phyloP scores from a whole-genome alignment of 2,888 invertebrate species.

The Lepidocyrtinus sp. region DNA sequence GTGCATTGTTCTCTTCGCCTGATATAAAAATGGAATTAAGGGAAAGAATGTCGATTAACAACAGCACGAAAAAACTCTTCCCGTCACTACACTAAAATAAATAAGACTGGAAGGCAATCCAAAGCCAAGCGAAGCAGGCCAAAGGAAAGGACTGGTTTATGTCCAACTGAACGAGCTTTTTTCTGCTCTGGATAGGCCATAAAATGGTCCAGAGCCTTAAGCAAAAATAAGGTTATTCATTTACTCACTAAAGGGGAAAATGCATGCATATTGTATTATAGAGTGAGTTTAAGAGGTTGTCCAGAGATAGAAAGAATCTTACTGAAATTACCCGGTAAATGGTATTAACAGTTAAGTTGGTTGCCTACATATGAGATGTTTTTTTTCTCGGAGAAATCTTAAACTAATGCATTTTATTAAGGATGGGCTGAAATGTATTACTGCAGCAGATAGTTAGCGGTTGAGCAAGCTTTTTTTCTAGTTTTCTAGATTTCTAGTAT shows the following conservation, averaged over 20 bases:
- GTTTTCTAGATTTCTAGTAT: too few relatives aligned
- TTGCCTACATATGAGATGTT: too few relatives aligned
- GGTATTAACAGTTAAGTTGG: background rate
- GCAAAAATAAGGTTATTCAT: background rate
- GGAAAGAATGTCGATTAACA: conserved; percentile 59
- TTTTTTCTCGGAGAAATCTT: too few relatives aligned
- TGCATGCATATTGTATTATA: too few relatives aligned
- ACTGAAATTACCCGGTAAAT: background rate
- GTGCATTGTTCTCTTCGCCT: conserved; percentile 17
- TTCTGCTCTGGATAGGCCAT: too few relatives aligned
- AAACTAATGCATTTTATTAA: background rate
- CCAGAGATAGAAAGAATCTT: background rate
- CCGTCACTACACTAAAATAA: too few relatives aligned
- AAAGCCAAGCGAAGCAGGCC: too few relatives aligned
- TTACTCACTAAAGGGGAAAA: background rate
- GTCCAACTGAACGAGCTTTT: conserved; percentile 43
- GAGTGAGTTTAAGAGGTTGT: background rate
- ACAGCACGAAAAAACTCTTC: conserved; percentile 51
- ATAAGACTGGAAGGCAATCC: too few relatives aligned
- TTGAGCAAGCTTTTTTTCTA: conserved; percentile 9
- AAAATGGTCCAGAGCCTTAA: too few relatives aligned
- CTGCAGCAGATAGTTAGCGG: background rate
- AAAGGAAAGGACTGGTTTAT: too few relatives aligned
- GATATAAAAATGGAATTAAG: conserved; percentile 52
- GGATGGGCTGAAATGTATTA: too few relatives aligned